Evolutionary conservation across 2,888 invertebrate species (phyloP).

Genomic region (Mythimna lalbum): DNA sequence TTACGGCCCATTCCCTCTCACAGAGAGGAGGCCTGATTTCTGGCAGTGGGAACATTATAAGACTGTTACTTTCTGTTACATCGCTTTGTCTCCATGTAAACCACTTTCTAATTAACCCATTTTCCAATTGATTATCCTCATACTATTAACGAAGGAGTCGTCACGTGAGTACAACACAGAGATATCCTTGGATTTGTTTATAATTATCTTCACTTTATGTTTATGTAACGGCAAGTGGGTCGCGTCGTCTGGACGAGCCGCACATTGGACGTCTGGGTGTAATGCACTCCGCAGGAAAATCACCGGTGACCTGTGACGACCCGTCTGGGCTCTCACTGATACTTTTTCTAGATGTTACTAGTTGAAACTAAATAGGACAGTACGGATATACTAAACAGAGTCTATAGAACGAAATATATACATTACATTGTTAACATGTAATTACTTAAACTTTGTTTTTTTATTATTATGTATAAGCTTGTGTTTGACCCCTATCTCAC

Average conservation of each 20-base stretch:
- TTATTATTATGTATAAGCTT: too few species aligned
- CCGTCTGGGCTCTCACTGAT: constrained; percentile 19
- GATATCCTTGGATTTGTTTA: constrained; percentile 57
- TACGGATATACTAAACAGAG: neutral
- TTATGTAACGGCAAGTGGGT: constrained; percentile 73
- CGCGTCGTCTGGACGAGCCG: constrained; percentile 79
- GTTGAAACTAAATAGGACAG: neutral
- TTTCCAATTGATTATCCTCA: constrained; percentile 3
- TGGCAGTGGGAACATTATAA: too few species aligned
- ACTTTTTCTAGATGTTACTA: constrained; percentile 25
- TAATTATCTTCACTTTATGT: constrained; percentile 38
- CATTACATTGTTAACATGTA: too few species aligned
- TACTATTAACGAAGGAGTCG: constrained; percentile 15
- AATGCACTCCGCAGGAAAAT: constrained; percentile 72
- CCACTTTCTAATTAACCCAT: neutral
- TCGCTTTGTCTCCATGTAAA: too few species aligned
- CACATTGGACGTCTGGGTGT: constrained; percentile 82
- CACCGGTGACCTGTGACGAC: constrained; percentile 54
- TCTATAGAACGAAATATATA: too few species aligned
- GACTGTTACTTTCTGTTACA: too few species aligned
- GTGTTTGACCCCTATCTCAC: too few species aligned
- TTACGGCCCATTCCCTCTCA: too few species aligned
- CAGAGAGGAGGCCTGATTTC: too few species aligned
- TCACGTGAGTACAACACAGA: constrained; percentile 5
- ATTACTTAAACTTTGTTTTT: too few species aligned